Conservation (phyloP, 1,140 invertebrate species). For the Melitaea cinxia region DNA sequence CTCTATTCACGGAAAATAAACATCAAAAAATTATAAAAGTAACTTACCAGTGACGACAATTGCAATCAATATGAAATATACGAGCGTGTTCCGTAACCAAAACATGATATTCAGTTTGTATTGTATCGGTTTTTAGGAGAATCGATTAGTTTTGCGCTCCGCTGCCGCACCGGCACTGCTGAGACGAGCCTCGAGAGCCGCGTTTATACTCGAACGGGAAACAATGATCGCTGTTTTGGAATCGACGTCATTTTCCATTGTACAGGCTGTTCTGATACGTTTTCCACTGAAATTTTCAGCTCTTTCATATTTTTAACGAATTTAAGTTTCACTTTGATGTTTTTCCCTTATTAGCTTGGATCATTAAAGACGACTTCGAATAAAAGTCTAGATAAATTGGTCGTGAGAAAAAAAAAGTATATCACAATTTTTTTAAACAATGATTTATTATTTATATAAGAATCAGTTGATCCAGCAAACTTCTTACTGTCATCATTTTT, state of each 20-base stretch:
- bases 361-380: no score
- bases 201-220: constrained; percentile 53
- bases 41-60: constrained; percentile 51
- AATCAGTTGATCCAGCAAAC: no score
- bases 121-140: background rate
- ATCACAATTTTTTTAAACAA: constrained; percentile 7
- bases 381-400: no score
- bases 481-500: background rate
- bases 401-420: no score
- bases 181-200: constrained; percentile 29
- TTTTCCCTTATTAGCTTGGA: no score
- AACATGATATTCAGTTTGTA: constrained; percentile 38
- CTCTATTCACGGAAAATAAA: no score
- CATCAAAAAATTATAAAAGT: background rate
- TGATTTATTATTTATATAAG: constrained; percentile 15
- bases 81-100: constrained; percentile 44
- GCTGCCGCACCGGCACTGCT: constrained; percentile 29
- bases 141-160: constrained; percentile 15
- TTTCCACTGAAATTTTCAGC: background rate
- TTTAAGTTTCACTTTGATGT: no score
- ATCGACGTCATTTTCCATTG: constrained; percentile 33
- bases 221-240: constrained; percentile 54
- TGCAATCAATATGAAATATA: constrained; percentile 52
- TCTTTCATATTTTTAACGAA: background rate
- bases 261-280: constrained; percentile 39